Conservation (phyloP, 2,888 invertebrate genomes). For the Athrips mouffetella region DNA sequence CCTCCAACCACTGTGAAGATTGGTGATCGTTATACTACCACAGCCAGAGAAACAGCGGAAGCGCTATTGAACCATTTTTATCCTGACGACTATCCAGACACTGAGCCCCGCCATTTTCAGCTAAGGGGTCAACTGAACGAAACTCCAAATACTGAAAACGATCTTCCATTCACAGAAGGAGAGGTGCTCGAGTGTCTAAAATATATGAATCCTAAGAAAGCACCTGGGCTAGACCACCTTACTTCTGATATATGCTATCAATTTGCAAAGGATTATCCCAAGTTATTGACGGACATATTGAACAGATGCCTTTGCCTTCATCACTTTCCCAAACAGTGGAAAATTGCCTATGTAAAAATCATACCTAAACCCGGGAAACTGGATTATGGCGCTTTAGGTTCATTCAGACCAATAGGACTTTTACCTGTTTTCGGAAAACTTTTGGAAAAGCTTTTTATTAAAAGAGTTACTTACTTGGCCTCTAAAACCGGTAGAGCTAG, state of each 20-base stretch:
- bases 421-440: no score
- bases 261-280: no score
- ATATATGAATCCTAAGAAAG: neutral
- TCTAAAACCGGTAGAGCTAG: no score
- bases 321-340: slow-evolving; percentile 23
- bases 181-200: neutral
- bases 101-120: neutral
- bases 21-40: slow-evolving; percentile 10
- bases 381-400: no score
- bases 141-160: neutral
- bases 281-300: neutral
- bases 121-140: no score
- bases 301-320: slow-evolving; percentile 2
- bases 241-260: no score
- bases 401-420: no score
- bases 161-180: neutral
- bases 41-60: slow-evolving; percentile 11
- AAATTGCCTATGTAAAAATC: slow-evolving; percentile 19
- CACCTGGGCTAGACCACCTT: neutral
- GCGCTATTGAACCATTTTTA: slow-evolving; percentile 21
- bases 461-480: no score
- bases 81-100: slow-evolving; percentile 19
- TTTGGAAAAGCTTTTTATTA: no score
- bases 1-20: slow-evolving; percentile 15
- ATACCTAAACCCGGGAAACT: no score